Evolutionary conservation across 1,140 invertebrate genomes (phyloP), one percentile per base, ranked within the genome.

Genomic region (Scaptomyza hsui): DNA sequence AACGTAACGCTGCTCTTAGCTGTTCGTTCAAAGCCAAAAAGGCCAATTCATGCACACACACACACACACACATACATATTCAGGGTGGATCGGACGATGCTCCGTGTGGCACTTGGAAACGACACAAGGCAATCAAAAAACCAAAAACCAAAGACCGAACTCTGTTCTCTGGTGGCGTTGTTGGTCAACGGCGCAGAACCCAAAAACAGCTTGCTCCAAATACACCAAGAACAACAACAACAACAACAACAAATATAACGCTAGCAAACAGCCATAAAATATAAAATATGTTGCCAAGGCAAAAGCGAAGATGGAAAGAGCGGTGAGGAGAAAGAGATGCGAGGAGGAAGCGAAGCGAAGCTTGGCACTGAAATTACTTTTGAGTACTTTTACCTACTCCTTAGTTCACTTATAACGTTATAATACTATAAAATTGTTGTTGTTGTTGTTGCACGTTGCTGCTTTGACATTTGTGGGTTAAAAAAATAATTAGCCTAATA

Each of bases 391-490:
- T 71, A 57, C 45, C 60, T 57, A 65, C 62, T 39, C 57, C 42
- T 13, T 51, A 71, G 44, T 67, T 52, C 13, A 52, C 47, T 72
- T 41, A 48, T 67, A 79, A 74, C 59, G 59, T 64, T 78, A 63
- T 78, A 74, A 70, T 60, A 68, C 52, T 47, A 29, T 29, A 9
- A 39, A 53, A 39, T 56, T 75, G 29, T 67, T 69, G 64, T 56
- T 70, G 37, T 29, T 45, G 39, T 35, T 68, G 52, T 64, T 52
- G 49, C 2, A 45, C 10, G 21, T 41, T 69, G 47, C 7, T 57
- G 74, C 82, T 82, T 78, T 86, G 81, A 82, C 81, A 85, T 86
- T 85, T 85, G 64, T 86, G 81, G 73, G 81, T 74, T 85, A 73
- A 79, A 63, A 72, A 78, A 80, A 72, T 61, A 86, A 86, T 78